Conservation (phyloP, 2,888 invertebrate genomes). For the Meliscaeva auricollis region DNA sequence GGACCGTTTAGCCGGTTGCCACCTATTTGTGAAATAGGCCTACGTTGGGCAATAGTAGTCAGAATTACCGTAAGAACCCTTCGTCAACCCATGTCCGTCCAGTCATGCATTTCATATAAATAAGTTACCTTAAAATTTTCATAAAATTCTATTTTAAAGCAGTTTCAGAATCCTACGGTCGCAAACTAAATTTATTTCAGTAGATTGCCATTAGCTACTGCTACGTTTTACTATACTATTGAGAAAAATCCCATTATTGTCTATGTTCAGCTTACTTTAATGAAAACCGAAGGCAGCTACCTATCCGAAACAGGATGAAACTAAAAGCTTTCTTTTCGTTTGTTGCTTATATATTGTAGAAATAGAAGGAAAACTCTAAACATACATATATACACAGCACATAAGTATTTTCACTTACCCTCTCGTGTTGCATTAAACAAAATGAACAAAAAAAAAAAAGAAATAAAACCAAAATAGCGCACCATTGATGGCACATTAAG, state of each 20-base stretch:
- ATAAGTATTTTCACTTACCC: constrained; percentile 38
- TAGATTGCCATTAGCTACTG: background rate
- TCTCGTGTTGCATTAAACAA: constrained; percentile 17
- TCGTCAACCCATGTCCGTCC: no score
- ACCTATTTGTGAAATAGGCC: no score
- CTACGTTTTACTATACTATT: background rate
- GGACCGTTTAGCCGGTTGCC: no score
- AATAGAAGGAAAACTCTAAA: background rate
- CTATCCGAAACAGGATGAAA: constrained; percentile 13
- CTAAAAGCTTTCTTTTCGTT: constrained; percentile 21
- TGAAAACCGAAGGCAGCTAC: constrained; percentile 13
- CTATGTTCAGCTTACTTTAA: background rate
- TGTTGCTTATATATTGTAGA: background rate
- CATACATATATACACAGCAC: background rate
- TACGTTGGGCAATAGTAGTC: no score
- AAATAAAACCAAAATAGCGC: constrained; percentile 3
- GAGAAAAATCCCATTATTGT: constrained; percentile 6
- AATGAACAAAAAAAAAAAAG: background rate
- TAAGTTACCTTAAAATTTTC: background rate
- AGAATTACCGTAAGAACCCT: no score
- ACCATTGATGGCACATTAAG: background rate
- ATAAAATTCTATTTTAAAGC: background rate
- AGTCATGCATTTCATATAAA: no score
- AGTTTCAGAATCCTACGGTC: background rate
- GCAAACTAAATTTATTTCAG: background rate